phyloP scores from a whole-genome alignment of 2,113 vertebrate genomes.

The Esox niger region DNA sequence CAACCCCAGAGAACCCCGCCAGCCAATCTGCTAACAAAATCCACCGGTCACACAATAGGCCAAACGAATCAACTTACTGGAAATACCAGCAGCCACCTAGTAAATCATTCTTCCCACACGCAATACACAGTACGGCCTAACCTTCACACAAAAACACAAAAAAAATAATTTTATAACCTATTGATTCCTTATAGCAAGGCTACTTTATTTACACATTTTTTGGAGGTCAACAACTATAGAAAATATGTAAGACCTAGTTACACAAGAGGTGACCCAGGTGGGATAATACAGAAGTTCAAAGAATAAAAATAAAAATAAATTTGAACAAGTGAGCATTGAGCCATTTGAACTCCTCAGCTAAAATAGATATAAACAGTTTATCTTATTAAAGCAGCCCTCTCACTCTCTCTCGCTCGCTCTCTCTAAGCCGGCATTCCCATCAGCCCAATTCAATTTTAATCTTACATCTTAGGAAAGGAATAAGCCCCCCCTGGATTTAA shows the following conservation, averaged over 20 bases:
- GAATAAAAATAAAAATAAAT: constrained; percentile 26
- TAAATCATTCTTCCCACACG: too few species aligned
- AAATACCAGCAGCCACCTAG: too few species aligned
- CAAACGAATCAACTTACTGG: too few species aligned
- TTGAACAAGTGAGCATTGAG: too few species aligned
- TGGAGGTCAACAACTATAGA: neutral
- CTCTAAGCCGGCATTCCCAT: constrained; percentile 39
- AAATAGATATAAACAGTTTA: constrained; percentile 53
- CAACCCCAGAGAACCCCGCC: constrained; percentile 7
- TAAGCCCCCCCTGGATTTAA: constrained; percentile 28
- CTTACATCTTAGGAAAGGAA: constrained; percentile 28
- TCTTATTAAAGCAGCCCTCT: constrained; percentile 56
- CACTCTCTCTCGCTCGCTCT: too few species aligned
- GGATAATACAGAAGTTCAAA: neutral
- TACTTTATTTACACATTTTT: constrained; percentile 1
- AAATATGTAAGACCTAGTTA: constrained; percentile 8
- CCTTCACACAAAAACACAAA: too few species aligned
- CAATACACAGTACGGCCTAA: neutral
- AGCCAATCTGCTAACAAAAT: constrained; percentile 10
- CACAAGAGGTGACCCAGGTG: neutral
- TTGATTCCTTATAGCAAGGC: neutral
- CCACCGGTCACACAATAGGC: neutral
- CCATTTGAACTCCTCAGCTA: constrained; percentile 51
- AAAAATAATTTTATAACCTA: neutral
- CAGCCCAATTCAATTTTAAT: constrained; percentile 50